phyloP scores from a whole-genome alignment of 2,888 invertebrate genomes.

The Conus canariensis region DNA sequence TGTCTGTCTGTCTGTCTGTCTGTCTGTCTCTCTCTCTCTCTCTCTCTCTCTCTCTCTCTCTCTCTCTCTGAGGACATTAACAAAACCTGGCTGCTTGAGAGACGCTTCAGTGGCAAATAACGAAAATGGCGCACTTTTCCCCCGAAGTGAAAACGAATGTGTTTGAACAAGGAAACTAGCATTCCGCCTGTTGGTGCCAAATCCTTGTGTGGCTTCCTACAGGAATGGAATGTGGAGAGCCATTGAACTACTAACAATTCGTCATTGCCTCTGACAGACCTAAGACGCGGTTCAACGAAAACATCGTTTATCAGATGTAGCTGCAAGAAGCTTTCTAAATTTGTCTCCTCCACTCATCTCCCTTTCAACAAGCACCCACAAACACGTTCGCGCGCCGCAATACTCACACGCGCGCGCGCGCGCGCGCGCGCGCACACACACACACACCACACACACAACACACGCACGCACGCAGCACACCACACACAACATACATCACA shows the following conservation, averaged over 20 bases:
- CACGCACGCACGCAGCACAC: background rate
- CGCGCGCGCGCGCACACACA: background rate
- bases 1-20: background rate
- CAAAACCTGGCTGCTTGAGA: background rate
- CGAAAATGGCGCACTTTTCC: background rate
- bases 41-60: background rate
- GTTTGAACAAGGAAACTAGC: background rate
- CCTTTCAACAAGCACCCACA: slow-evolving; percentile 16
- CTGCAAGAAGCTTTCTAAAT: background rate
- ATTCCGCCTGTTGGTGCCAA: background rate
- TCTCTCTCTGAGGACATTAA: background rate
- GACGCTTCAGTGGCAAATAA: background rate
- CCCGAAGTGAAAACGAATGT: background rate
- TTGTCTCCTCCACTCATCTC: slow-evolving; percentile 1
- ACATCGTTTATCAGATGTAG: background rate
- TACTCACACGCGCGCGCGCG: slow-evolving; percentile 8
- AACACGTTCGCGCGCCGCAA: background rate
- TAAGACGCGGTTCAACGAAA: background rate
- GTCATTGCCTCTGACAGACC: background rate
- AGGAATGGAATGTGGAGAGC: background rate
- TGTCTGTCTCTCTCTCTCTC: background rate
- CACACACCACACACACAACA: background rate
- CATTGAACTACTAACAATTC: background rate
- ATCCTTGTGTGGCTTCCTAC: background rate
- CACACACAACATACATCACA: slow-evolving; percentile 34